Percentiles rank a stretch among this genome's conserved stretches.
phyloP scores from a whole-genome alignment of 1,140 invertebrate species.

The Heliothis subflexa region DNA sequence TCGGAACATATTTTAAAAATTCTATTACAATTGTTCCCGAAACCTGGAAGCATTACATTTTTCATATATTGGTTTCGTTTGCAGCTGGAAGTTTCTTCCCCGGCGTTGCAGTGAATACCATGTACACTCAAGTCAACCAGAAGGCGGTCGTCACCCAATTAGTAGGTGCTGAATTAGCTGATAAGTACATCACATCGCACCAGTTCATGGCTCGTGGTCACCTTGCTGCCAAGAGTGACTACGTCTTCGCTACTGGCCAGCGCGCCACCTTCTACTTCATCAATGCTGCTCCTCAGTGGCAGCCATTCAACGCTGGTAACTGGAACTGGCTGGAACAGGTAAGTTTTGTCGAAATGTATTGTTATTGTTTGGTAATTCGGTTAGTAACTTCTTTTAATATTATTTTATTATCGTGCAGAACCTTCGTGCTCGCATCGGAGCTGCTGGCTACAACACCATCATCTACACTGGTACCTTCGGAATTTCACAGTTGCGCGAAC shows the following conservation, averaged over 20 bases:
- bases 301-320: constrained; percentile 89
- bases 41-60: not conserved
- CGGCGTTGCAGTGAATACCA: constrained; percentile 69
- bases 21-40: too few relatives aligned
- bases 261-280: constrained; percentile 89
- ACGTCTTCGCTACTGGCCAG: constrained; percentile 88
- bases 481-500: constrained; percentile 72
- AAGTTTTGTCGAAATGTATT: not conserved
- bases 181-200: constrained; percentile 70
- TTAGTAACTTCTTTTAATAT: not conserved
- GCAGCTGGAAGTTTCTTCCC: constrained; percentile 75
- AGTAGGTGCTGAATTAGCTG: constrained; percentile 70
- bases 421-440: constrained; percentile 71
- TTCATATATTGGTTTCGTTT: constrained; percentile 41
- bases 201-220: constrained; percentile 88
- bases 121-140: constrained; percentile 77
- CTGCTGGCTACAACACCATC: constrained; percentile 70
- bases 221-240: constrained; percentile 89
- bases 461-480: constrained; percentile 82
- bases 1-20: too few relatives aligned
- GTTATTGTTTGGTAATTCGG: too few relatives aligned
- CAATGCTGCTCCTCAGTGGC: constrained; percentile 89
- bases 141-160: constrained; percentile 64
- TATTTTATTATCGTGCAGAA: constrained; percentile 59
- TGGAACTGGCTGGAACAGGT: constrained; percentile 87